A percentile compares a stretch with the other conserved stretches of the same genome.
Conservation (phyloP, 2,797 vertebrate genomes). For the Cryptoprocta ferox region DNA sequence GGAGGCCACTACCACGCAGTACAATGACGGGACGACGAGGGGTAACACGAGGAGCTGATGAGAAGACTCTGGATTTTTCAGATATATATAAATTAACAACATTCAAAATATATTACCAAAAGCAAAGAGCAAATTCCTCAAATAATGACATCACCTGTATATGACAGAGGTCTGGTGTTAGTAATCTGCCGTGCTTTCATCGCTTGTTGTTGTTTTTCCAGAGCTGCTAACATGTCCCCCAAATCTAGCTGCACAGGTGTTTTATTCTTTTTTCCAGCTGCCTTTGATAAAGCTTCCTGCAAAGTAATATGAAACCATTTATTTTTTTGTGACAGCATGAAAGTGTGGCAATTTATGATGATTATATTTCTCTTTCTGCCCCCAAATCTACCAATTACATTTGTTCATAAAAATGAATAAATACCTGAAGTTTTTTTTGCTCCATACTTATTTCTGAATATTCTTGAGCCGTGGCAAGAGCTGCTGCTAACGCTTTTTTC, state of each 20-base stretch:
- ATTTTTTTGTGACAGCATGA: neutral
- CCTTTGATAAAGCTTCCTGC: conserved; percentile 97
- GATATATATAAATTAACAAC: neutral
- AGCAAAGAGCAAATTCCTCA: neutral
- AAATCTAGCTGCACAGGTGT: conserved; percentile 96
- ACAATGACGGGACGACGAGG: neutral
- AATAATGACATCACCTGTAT: conserved; percentile 88
- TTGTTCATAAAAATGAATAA: conserved; percentile 7
- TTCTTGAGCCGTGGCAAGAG: conserved; percentile 97
- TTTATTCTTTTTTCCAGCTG: conserved; percentile 98
- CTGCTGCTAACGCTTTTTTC: conserved; percentile 98
- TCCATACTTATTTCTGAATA: conserved; percentile 99
- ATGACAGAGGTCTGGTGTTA: conserved; percentile 95
- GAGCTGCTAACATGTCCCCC: conserved; percentile 97
- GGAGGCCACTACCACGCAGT: neutral
- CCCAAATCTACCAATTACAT: neutral
- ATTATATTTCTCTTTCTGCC: neutral
- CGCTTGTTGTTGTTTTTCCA: conserved; percentile 97
- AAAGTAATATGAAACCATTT: neutral
- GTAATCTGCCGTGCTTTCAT: conserved; percentile 97
- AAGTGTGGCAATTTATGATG: neutral
- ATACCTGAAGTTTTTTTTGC: conserved; percentile 97
- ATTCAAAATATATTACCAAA: neutral
- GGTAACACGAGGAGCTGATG: neutral
- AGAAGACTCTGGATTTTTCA: neutral